Percentiles rank a stretch among this genome's conserved stretches.
Evolutionary conservation across 1,140 invertebrate species (phyloP).

Genomic region (Papilio polytes): DNA sequence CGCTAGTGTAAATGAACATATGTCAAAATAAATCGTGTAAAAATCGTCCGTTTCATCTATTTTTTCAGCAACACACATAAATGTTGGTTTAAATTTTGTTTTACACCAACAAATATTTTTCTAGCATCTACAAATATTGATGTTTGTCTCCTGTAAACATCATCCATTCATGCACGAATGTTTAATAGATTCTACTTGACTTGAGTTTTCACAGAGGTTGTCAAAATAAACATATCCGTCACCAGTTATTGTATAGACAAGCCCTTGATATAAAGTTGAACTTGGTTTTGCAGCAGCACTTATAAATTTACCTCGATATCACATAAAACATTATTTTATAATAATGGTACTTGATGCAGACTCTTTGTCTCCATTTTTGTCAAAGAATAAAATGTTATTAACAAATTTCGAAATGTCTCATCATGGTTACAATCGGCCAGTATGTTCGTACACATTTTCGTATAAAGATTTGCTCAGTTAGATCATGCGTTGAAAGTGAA

Average conservation of each 20-base stretch:
- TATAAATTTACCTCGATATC: not conserved
- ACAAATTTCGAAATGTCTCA: no score
- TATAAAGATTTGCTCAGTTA: not conserved
- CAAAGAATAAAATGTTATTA: not conserved
- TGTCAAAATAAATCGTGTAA: not conserved
- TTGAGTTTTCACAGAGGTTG: not conserved
- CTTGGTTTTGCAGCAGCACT: not conserved
- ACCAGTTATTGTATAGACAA: not conserved
- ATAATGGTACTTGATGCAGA: not conserved
- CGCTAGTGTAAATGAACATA: not conserved
- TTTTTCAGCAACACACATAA: not conserved
- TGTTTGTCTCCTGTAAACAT: not conserved
- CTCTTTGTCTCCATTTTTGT: not conserved
- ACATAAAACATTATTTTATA: not conserved
- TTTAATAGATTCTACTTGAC: not conserved
- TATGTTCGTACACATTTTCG: not conserved
- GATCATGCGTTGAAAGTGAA: not conserved
- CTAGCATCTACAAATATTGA: not conserved
- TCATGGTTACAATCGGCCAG: not conserved
- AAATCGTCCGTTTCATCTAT: not conserved
- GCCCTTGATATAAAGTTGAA: not conserved
- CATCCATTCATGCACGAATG: not conserved
- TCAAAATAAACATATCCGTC: conserved; percentile 1
- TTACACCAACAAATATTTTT: not conserved
- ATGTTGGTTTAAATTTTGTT: not conserved